Evolutionary conservation across 2,888 invertebrate genomes (phyloP), one percentile per base, ranked within the genome.

Genomic region (Epirrhoe tristata): DNA sequence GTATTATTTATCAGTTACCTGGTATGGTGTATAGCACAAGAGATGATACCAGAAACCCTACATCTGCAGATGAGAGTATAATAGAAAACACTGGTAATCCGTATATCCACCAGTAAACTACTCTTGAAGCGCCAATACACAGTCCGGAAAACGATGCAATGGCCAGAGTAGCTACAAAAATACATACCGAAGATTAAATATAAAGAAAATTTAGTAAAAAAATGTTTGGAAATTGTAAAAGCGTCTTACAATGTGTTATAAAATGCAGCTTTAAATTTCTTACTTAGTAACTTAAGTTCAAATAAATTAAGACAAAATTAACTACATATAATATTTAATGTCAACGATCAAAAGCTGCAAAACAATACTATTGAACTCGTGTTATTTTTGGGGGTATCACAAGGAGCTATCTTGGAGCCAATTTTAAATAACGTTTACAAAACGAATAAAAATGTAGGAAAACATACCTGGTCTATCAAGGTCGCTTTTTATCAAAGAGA

Each of bases 71-170:
- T 8, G 94, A 90, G 31, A 96, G 78, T 24, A 95, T 81, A 6
- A 96, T 94, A 10, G 96, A 94, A 32, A 95, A 77, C 6, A 95
- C 85, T 0, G 96, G 95, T 69, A 95, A 92, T 3, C 95, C 95
- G 74, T 92, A 94, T 72, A 91, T 92, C 90, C 94, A 94, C 95
- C 96, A 96, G 70, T 95, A 87, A 5, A 94, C 76, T 50, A 95
- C 76, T 95, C 95, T 96, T 53, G 95, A 82, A 1, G 93, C 84
- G 1, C 95, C 96, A 70, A 95, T 94, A 64, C 95, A 84, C 53
- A 94, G 66, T 12, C 96, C 96, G 54, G 95, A 87, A 5, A 94
- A 63, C 2, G 93, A 77, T 0, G 95, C 93, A 12, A 94, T 90
- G 0, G 89, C 83, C 16, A 95, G 77, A 43, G 91, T 85, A 65